Evolutionary conservation across 2,797 vertebrate species (phyloP).

Genomic region (Sebastes vulpes): DNA sequence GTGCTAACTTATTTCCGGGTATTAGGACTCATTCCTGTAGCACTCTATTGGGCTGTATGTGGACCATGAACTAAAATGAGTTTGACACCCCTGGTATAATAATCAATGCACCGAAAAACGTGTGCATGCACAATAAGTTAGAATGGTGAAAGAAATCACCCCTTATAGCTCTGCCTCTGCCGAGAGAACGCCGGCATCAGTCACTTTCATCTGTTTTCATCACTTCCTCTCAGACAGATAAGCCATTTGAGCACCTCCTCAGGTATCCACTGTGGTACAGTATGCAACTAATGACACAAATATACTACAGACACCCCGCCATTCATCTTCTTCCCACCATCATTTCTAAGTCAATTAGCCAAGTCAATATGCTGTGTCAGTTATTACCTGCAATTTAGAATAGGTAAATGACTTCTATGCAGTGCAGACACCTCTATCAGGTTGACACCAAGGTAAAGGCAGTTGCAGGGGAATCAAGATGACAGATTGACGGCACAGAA

Average conservation of each 20-base stretch:
- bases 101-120: background rate
- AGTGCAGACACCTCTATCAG: conserved; percentile 30
- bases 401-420: conserved; percentile 49
- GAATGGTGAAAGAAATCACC: too few species aligned
- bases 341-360: conserved; percentile 73
- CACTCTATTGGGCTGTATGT: background rate
- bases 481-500: conserved; percentile 38
- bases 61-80: background rate
- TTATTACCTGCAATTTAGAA: conserved; percentile 62
- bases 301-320: conserved; percentile 17
- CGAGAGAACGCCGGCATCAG: background rate
- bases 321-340: conserved; percentile 61
- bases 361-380: conserved; percentile 64
- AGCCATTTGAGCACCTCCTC: conserved; percentile 40
- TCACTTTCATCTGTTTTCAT: conserved; percentile 61
- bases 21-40: too few species aligned
- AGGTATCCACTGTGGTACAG: conserved; percentile 43
- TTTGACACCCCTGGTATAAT: background rate
- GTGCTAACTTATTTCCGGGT: too few species aligned
- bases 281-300: conserved; percentile 56
- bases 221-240: conserved; percentile 45
- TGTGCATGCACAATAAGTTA: background rate
- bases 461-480: conserved; percentile 18
- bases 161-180: background rate
- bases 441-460: conserved; percentile 34